Conservation (phyloP, 2,888 invertebrate genomes). For the Agrochola litura region DNA sequence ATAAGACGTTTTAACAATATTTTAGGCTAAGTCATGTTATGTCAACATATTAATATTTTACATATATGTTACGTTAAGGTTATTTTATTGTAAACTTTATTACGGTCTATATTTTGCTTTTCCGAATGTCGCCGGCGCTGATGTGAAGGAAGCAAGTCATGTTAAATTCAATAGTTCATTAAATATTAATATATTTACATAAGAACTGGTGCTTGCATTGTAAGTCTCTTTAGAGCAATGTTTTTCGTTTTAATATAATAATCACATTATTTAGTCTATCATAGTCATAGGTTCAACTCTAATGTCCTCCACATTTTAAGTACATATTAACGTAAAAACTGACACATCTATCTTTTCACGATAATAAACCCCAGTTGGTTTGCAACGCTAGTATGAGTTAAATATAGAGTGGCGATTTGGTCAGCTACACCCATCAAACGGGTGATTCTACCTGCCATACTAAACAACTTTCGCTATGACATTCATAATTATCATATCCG, state of each 20-base stretch:
- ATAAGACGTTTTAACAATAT: constrained; percentile 69
- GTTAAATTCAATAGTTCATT: constrained; percentile 24
- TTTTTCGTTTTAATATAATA: constrained; percentile 16
- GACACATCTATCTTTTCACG: not conserved
- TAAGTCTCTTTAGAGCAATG: constrained; percentile 19
- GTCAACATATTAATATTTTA: constrained; percentile 85
- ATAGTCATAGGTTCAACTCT: not conserved
- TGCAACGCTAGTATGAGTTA: not conserved
- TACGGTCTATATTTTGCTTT: constrained; percentile 82
- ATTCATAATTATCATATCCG: no score
- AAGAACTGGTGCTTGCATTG: constrained; percentile 40
- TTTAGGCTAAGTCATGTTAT: constrained; percentile 76
- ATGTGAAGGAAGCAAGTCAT: constrained; percentile 44
- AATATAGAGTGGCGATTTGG: not conserved
- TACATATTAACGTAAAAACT: not conserved
- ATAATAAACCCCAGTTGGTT: not conserved
- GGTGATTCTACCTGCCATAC: no score
- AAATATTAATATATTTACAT: constrained; percentile 4
- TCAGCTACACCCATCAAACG: no score
- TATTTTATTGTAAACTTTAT: constrained; percentile 84
- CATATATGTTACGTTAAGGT: constrained; percentile 78
- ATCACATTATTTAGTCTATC: not conserved
- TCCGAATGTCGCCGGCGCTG: constrained; percentile 72
- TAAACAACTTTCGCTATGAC: no score
- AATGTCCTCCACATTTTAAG: not conserved